phyloP scores from a whole-genome alignment of 2,888 invertebrate species.

The Hetaerina titia region DNA sequence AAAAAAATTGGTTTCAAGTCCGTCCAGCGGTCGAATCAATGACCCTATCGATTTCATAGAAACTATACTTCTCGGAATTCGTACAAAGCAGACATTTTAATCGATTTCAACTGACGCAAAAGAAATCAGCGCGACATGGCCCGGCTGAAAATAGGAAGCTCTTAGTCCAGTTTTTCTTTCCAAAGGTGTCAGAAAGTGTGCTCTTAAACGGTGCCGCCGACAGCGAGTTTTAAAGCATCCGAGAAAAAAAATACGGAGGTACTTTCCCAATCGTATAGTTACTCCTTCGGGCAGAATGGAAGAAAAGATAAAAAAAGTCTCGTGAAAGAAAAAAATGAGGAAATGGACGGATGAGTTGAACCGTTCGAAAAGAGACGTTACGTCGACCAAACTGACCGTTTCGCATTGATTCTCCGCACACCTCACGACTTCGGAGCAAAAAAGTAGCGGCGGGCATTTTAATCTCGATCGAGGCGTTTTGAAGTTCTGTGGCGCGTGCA shows the following conservation, averaged over 20 bases:
- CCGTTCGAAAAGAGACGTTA: conserved; percentile 10
- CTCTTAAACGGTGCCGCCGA: neutral
- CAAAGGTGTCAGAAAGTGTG: neutral
- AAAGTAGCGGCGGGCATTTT: neutral
- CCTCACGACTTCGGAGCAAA: neutral
- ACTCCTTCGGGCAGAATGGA: neutral
- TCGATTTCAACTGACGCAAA: conserved; percentile 30
- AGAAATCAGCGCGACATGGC: neutral
- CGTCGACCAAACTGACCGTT: conserved; percentile 62
- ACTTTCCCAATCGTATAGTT: neutral
- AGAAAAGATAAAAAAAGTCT: neutral
- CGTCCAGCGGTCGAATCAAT: neutral
- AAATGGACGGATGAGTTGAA: neutral
- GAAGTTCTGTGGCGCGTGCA: conserved; percentile 8
- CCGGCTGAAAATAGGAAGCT: neutral
- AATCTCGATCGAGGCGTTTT: neutral
- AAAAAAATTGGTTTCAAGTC: neutral
- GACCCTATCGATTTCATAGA: conserved; percentile 44
- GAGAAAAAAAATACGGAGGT: neutral
- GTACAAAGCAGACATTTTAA: neutral
- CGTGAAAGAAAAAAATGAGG: neutral
- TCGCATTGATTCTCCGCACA: conserved; percentile 53
- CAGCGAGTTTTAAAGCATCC: neutral
- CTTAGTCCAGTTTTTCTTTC: neutral
- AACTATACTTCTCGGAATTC: conserved; percentile 41